phyloP scores from a whole-genome alignment of 1,140 invertebrate genomes.

The Parasteatoda tepidariorum region DNA sequence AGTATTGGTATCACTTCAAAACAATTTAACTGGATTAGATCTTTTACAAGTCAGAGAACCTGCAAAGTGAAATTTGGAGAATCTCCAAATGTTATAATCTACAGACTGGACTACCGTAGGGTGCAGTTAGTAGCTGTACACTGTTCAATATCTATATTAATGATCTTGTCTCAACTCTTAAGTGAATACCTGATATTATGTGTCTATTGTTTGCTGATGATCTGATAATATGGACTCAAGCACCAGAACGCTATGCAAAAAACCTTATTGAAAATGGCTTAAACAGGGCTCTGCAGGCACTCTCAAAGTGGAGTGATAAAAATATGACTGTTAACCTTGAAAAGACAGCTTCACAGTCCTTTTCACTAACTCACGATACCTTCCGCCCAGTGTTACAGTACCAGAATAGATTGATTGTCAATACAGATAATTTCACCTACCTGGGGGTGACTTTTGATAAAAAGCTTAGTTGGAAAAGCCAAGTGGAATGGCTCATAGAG shows the following conservation, averaged over 20 bases:
- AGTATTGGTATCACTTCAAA: neutral
- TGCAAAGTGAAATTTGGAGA: neutral
- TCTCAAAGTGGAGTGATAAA: neutral
- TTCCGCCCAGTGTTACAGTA: no score
- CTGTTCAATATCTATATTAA: slow-evolving; percentile 14
- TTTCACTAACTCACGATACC: no score
- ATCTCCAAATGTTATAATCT: neutral
- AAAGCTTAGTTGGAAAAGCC: neutral
- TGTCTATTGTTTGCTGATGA: neutral
- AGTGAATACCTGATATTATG: neutral
- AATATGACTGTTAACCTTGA: neutral
- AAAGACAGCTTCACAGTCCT: no score
- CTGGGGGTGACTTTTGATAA: neutral
- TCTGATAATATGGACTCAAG: neutral
- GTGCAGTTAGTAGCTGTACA: neutral
- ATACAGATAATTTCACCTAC: no score
- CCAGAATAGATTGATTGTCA: no score
- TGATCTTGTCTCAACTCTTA: neutral
- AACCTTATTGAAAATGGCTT: neutral
- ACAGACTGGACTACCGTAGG: neutral
- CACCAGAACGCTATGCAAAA: no score
- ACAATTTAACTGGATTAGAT: neutral
- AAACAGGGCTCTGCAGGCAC: neutral
- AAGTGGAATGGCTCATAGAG: neutral
- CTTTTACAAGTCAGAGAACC: neutral